Evolutionary conservation across 2,113 vertebrate species (phyloP), one percentile per base, ranked within the genome.

Genomic region (Cephalopholis sonnerati): DNA sequence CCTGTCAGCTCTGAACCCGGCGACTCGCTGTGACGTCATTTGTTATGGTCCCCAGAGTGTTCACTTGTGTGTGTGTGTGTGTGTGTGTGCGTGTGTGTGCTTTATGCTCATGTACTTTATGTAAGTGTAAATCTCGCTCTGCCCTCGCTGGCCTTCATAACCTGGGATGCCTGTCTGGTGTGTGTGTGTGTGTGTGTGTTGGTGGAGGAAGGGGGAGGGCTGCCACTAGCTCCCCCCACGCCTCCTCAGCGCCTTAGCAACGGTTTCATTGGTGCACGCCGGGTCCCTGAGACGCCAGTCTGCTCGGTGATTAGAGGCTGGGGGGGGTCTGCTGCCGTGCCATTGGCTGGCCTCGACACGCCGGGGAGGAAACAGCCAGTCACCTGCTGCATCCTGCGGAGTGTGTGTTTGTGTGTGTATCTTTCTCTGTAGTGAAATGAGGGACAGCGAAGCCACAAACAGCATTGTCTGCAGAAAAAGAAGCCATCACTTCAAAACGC

Each of bases 221-320:
- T 55, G 54, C 80, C 59, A 89, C 88, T 88, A 46, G 83, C 82
- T 86, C 55, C 67, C 32, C 36, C 27, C 36, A 50, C 48, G 59
- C 84, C 69, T 72, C 51, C 81, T 29, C 64, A 54, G 82, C 73
- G 36, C 92, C 41, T 83, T 61, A 81, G 84, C 87, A 92, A 86
- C 83, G 10, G 79, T 89, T 87, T 87, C 84, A 93, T 94, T 94
- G 92, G 95, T 65, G 77, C 83, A 75, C 6, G 17, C 69, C 2
- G 10, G 62, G 86, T 92, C 84, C 92, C 86, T 74, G 70, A 89
- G 89, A 93, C 91, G 77, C 84, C 93, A 95, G 90, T 95, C 94
- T 95, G 94, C 95, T 94, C 86, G 3, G 95, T 94, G 95, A 95
- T 95, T 93, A 92, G 89, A 88, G 84, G 79, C 85, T 80, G 8